phyloP scores from a whole-genome alignment of 2,797 vertebrate species.

The Channa striata region DNA sequence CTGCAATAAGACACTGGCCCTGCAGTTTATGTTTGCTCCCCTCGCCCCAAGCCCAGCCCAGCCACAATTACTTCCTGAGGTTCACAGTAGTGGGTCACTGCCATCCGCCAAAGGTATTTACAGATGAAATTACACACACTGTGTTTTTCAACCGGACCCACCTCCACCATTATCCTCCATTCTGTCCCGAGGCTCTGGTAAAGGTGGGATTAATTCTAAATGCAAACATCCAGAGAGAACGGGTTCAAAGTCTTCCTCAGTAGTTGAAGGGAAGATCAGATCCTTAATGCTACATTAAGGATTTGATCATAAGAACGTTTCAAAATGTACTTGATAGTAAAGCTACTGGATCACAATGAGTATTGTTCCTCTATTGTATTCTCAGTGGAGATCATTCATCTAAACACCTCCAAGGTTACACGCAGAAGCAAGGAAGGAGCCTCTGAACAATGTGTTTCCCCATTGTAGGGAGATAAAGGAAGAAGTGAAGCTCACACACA shows the following conservation, averaged over 20 bases:
- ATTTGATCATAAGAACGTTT: background rate
- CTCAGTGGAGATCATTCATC: constrained; percentile 9
- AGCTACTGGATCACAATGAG: background rate
- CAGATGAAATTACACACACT: constrained; percentile 79
- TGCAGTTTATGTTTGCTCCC: constrained; percentile 74
- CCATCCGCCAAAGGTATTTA: constrained; percentile 75
- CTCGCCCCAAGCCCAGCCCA: constrained; percentile 60
- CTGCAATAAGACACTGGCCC: constrained; percentile 80
- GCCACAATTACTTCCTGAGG: constrained; percentile 76
- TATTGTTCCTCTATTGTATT: constrained; percentile 1
- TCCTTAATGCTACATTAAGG: background rate
- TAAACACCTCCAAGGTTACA: constrained; percentile 6
- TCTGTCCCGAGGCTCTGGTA: constrained; percentile 38
- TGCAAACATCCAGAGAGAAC: constrained; percentile 41
- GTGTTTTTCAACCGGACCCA: constrained; percentile 45
- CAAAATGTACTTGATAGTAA: constrained; percentile 12
- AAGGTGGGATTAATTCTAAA: constrained; percentile 67
- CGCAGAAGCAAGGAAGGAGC: background rate
- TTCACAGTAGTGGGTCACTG: constrained; percentile 75
- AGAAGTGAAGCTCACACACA: constrained; percentile 28
- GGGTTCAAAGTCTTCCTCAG: constrained; percentile 9
- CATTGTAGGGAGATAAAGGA: constrained; percentile 45
- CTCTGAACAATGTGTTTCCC: constrained; percentile 23
- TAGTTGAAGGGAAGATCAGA: constrained; percentile 19
- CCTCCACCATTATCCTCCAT: constrained; percentile 42